Evolutionary conservation across 2,113 vertebrate species (phyloP).

Genomic region (Tor tambroides): DNA sequence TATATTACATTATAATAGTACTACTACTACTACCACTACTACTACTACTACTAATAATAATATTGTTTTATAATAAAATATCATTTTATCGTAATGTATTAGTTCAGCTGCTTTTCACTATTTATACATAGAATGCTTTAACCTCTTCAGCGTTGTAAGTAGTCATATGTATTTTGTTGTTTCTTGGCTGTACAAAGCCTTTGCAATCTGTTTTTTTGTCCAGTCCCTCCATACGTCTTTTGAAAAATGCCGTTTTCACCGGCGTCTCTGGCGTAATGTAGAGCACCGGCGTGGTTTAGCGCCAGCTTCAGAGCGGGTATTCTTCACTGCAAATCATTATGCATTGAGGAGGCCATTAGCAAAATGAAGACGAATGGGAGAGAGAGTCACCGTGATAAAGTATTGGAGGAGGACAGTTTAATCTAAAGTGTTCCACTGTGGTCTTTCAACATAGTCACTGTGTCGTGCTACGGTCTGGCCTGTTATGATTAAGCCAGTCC

Average conservation of each 20-base stretch:
- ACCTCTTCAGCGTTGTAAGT: not conserved
- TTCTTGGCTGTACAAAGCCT: not conserved
- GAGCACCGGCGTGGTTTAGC: constrained; percentile 73
- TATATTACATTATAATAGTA: not conserved
- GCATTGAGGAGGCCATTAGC: constrained; percentile 82
- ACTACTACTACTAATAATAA: not conserved
- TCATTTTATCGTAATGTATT: not conserved
- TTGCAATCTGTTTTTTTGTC: constrained; percentile 12
- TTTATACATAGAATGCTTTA: not conserved
- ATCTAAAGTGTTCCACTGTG: constrained; percentile 59
- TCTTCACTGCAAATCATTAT: constrained; percentile 80
- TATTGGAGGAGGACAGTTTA: constrained; percentile 65
- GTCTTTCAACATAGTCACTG: constrained; percentile 52
- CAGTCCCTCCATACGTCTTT: constrained; percentile 49
- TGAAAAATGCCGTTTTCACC: constrained; percentile 71
- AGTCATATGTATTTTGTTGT: not conserved
- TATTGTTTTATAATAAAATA: not conserved
- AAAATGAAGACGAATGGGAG: constrained; percentile 79
- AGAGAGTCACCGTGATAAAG: constrained; percentile 71
- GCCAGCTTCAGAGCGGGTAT: constrained; percentile 71
- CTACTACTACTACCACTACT: not conserved
- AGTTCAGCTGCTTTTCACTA: not conserved
- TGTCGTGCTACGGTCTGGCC: constrained; percentile 16
- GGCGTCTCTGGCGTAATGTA: constrained; percentile 64
- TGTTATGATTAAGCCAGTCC: constrained; percentile 32